These are phyloP conservation scores for Eupithecia inturbata DNA, from an alignment of 2,888 invertebrate species.

Conservation along the genomic window DNA sequence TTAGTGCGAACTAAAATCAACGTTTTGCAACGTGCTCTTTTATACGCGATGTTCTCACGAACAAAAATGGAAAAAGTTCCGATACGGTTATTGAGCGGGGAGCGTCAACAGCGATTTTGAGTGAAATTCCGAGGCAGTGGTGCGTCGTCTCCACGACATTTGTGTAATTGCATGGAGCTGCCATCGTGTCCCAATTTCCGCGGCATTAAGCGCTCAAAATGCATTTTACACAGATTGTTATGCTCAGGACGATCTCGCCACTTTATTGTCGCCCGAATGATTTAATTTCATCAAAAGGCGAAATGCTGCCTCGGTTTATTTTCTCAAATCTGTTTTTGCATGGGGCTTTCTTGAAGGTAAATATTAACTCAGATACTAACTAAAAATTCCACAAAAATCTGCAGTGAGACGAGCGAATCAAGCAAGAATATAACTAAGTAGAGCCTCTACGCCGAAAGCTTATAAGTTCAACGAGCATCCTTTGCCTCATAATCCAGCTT, in stretches of 20 bases:
- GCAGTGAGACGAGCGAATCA: not conserved
- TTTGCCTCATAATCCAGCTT: constrained; percentile 68
- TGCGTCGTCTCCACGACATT: constrained; percentile 64
- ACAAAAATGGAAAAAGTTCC: constrained; percentile 37
- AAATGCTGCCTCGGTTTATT: not conserved
- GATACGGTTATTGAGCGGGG: constrained; percentile 37
- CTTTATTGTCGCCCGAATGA: constrained; percentile 60
- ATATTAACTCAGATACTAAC: not conserved
- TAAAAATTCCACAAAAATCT: not conserved
- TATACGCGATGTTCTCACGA: constrained; percentile 31
- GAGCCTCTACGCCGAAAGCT: constrained; percentile 47
- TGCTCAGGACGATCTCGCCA: constrained; percentile 63
- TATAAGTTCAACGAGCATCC: constrained; percentile 42
- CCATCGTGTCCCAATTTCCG: constrained; percentile 72
- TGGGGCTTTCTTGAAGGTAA: not conserved
- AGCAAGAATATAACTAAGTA: not conserved
- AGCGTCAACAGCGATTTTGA: constrained; percentile 40
- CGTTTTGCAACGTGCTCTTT: constrained; percentile 23
- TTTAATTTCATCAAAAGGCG: constrained; percentile 47
- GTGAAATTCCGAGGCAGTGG: constrained; percentile 45
- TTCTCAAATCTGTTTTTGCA: constrained; percentile 6
- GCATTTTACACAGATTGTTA: constrained; percentile 76
- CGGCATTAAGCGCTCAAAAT: constrained; percentile 75
- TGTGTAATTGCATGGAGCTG: constrained; percentile 74
- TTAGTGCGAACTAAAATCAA: constrained; percentile 21